Evolutionary conservation across 2,113 vertebrate species (phyloP), one percentile per base, ranked within the genome.

Genomic region (Phodopus roborovskii): DNA sequence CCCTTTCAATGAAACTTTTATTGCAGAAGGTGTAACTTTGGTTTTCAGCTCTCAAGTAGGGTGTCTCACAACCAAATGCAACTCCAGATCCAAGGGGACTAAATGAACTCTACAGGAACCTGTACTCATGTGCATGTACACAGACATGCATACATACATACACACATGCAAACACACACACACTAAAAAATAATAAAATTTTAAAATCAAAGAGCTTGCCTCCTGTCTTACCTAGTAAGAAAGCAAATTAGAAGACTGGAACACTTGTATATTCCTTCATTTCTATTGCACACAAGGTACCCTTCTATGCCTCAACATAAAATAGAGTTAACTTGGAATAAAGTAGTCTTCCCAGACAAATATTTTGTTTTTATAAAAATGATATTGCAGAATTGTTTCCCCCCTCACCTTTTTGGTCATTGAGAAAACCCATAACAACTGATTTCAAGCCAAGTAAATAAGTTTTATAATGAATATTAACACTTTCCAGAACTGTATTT

Each of bases 381-480:
- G 2, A 56, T 86, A 82, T 83, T 95, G 71, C 45, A 88, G 64
- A 64, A 73, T 17, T 83, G 3, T 58, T 71, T 3, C 86, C 70
- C 15, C 9, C 17, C 45, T 93, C 30, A 4, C 50, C 15, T 94
- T 78, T 39, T 75, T 90, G 3, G 20, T n/a, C 9, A 90, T 13
- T 42, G 9, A 95, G 8, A 91, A 75, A 91, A 95, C 58, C 45
- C 62, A 91, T 48, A 19, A 56, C 39, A 90, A 88, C 36, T 28
- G 87, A 28, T 82, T 66, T 77, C 24, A 89, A 95, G 53, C 7
- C 33, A 92, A 24, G 39, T 36, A 81, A 95, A 81, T 81, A 83
- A 79, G 84, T 62, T 22, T 42, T 96, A 74, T 20, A 74, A 13
- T 15, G 17, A 36, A n/a, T 56, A 39, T 16, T 60, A 73, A 81